phyloP scores from a whole-genome alignment of 2,888 invertebrate species.

The Pristionchus maxplancki region DNA sequence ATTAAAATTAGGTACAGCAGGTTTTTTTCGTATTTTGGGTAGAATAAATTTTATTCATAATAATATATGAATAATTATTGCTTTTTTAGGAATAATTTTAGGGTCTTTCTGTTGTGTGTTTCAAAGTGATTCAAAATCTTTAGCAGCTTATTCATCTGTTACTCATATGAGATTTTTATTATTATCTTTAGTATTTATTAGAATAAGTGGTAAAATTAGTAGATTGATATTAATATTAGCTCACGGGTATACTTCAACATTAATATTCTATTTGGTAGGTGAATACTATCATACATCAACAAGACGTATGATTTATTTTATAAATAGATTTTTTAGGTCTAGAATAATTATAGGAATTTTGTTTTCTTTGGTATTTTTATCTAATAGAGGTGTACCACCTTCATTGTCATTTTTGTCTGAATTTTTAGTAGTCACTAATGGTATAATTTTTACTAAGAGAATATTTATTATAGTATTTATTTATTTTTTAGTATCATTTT shows the following conservation, averaged over 20 bases:
- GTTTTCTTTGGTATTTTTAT: constrained; percentile 62
- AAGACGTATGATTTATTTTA: constrained; percentile 66
- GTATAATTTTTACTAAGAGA: constrained; percentile 71
- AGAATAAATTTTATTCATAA: constrained; percentile 63
- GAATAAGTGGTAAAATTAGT: constrained; percentile 60
- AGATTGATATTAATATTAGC: constrained; percentile 63
- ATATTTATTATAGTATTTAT: constrained; percentile 77
- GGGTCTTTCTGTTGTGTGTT: constrained; percentile 66
- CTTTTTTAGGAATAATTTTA: constrained; percentile 66
- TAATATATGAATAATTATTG: constrained; percentile 63
- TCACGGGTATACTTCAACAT: constrained; percentile 65
- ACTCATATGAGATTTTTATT: constrained; percentile 65
- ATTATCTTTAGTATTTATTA: constrained; percentile 60
- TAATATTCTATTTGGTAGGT: constrained; percentile 66
- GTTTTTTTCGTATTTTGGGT: constrained; percentile 68
- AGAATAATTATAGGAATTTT: constrained; percentile 64
- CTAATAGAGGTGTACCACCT: constrained; percentile 65
- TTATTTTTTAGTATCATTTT: constrained; percentile 76
- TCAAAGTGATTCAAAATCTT: constrained; percentile 68
- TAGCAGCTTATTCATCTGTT: constrained; percentile 66
- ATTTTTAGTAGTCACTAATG: constrained; percentile 77
- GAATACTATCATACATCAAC: constrained; percentile 63
- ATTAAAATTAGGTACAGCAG: constrained; percentile 68
- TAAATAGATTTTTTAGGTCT: constrained; percentile 64
- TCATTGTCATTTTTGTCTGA: constrained; percentile 70